Conservation (phyloP, 2,113 vertebrate genomes). For the Percina caprodes region DNA sequence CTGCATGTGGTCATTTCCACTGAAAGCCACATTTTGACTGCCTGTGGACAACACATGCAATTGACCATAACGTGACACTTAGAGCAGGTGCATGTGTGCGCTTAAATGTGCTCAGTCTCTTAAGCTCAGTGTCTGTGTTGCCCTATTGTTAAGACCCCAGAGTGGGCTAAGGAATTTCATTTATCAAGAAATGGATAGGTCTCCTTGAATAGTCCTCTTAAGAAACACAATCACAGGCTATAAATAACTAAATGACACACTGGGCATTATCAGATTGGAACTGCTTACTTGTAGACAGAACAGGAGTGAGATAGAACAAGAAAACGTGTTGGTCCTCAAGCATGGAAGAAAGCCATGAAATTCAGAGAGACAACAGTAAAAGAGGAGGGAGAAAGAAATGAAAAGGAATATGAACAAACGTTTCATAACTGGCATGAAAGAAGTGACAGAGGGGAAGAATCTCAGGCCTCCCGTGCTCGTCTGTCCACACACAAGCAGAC, state of each 20-base stretch:
- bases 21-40: slow-evolving; percentile 11
- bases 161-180: slow-evolving; percentile 75
- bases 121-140: slow-evolving; percentile 54
- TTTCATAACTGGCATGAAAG: background rate
- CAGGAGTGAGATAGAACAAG: background rate
- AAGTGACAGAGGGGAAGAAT: slow-evolving; percentile 12
- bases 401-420: background rate
- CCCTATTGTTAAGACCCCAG: slow-evolving; percentile 61
- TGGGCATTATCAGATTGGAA: background rate
- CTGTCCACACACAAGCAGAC: slow-evolving; percentile 44
- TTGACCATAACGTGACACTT: slow-evolving; percentile 3
- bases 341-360: background rate
- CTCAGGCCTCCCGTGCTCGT: slow-evolving; percentile 21
- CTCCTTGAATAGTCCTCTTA: slow-evolving; percentile 70
- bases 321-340: background rate
- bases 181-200: slow-evolving; percentile 77
- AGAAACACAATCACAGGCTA: slow-evolving; percentile 53
- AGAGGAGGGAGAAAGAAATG: too few species aligned
- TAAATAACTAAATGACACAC: slow-evolving; percentile 55
- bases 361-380: background rate
- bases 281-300: background rate
- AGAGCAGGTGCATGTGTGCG: slow-evolving; percentile 37
- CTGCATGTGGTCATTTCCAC: background rate
- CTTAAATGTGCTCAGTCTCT: slow-evolving; percentile 19
- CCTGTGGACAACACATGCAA: background rate